Evolutionary conservation across 2,888 invertebrate genomes (phyloP).

Genomic region (Agriopis marginaria): DNA sequence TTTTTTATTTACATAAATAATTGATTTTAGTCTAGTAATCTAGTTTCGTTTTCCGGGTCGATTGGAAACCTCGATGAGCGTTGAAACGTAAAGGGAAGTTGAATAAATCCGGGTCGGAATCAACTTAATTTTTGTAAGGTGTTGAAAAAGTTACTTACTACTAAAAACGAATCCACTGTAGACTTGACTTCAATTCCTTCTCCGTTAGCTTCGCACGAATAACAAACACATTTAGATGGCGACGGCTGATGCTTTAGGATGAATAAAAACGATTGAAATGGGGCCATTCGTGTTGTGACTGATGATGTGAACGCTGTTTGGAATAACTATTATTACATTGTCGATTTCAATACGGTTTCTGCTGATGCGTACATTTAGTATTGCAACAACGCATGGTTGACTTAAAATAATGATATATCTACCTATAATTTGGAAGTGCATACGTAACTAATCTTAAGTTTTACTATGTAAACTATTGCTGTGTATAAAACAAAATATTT

Average conservation of each 20-base stretch:
- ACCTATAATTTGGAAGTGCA: not conserved
- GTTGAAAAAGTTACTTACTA: conserved; percentile 15
- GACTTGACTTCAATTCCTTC: conserved; percentile 49
- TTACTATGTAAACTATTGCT: no score
- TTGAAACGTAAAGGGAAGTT: conserved; percentile 56
- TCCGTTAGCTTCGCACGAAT: conserved; percentile 42
- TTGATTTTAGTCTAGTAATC: conserved; percentile 39
- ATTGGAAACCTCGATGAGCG: conserved; percentile 59
- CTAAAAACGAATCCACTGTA: conserved; percentile 49
- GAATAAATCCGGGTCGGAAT: conserved; percentile 55
- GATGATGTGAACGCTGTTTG: conserved; percentile 49
- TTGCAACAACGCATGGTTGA: not conserved
- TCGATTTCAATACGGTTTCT: conserved; percentile 7
- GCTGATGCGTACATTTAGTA: not conserved
- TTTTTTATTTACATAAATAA: conserved; percentile 11
- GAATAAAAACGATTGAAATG: conserved; percentile 60
- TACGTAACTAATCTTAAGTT: no score
- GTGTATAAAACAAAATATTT: no score
- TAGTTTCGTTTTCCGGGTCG: conserved; percentile 53
- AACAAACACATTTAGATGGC: conserved; percentile 48
- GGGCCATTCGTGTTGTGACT: conserved; percentile 58
- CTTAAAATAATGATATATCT: no score
- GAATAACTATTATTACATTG: conserved; percentile 49
- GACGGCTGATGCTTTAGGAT: conserved; percentile 50
- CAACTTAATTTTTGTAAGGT: conserved; percentile 35